Conservation (phyloP, 2,797 vertebrate species). For the Sandelia bainsii region DNA sequence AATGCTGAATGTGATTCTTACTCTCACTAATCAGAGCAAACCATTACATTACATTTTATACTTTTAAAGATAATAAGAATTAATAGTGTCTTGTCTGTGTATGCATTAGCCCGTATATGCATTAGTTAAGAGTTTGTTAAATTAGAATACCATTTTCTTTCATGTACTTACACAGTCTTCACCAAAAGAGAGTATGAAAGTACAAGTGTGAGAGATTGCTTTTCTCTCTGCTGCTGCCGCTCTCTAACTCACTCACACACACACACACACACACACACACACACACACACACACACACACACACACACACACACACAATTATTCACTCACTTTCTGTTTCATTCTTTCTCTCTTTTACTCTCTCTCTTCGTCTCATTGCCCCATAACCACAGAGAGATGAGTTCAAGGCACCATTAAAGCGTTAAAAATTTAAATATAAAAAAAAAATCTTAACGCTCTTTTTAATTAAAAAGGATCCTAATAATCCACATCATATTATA, state of each 20-base stretch:
- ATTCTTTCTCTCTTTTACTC: constrained; percentile 59
- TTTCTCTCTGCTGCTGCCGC: constrained; percentile 52
- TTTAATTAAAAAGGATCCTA: constrained; percentile 93
- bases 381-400: constrained; percentile 83
- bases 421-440: constrained; percentile 88
- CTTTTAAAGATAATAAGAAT: constrained; percentile 86
- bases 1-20: constrained; percentile 77
- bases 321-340: constrained; percentile 59
- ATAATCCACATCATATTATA: constrained; percentile 92
- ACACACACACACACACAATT: constrained; percentile 20
- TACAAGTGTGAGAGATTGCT: constrained; percentile 70
- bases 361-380: constrained; percentile 78
- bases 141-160: constrained; percentile 78
- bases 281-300: constrained; percentile 3
- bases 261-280: constrained; percentile 1
- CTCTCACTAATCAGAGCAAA: constrained; percentile 83
- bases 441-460: constrained; percentile 86
- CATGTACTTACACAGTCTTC: constrained; percentile 74
- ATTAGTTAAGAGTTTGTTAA: constrained; percentile 76
- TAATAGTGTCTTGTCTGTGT: constrained; percentile 83
- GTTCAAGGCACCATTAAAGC: constrained; percentile 89
- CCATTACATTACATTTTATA: constrained; percentile 82
- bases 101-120: constrained; percentile 75
- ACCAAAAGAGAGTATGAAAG: constrained; percentile 73
- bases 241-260: neutral